Evolutionary conservation across 1,140 invertebrate species (phyloP).

Genomic region (Whitmania pigra): DNA sequence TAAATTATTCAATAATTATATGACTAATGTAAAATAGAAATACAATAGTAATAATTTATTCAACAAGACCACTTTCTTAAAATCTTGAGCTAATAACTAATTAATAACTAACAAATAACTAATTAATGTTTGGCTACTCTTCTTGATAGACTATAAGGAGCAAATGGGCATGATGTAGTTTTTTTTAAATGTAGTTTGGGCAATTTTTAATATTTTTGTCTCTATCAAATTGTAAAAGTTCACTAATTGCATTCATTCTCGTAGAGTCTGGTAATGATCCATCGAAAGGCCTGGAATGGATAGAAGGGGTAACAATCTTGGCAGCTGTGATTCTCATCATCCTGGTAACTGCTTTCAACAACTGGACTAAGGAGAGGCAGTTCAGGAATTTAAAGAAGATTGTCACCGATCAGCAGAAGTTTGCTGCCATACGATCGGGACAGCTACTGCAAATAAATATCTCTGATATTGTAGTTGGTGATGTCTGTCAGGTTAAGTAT

Average conservation of each 20-base stretch:
- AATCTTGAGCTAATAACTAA: no score
- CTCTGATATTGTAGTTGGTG: slow-evolving; percentile 88
- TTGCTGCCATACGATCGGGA: slow-evolving; percentile 75
- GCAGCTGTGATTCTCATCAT: slow-evolving; percentile 91
- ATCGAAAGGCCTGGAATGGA: slow-evolving; percentile 51
- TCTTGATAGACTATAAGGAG: no score
- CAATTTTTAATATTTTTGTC: no score
- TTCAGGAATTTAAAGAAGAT: slow-evolving; percentile 82
- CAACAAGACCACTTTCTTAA: no score
- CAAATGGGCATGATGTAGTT: no score
- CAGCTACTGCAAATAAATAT: slow-evolving; percentile 83
- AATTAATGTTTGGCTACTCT: no score
- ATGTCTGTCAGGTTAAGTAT: slow-evolving; percentile 67
- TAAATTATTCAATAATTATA: not conserved
- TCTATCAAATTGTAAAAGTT: no score
- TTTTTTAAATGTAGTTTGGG: no score
- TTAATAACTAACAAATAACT: no score
- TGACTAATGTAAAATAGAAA: not conserved
- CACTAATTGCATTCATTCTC: no score
- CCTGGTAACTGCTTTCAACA: slow-evolving; percentile 89
- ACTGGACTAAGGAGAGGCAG: slow-evolving; percentile 92
- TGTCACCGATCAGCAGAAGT: slow-evolving; percentile 93
- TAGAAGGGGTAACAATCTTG: slow-evolving; percentile 86
- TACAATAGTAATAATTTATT: no score
- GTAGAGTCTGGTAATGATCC: not conserved